Evolutionary conservation across 2,797 vertebrate genomes (phyloP), one percentile per base, ranked within the genome.

Genomic region (Brachyalestes nurse): DNA sequence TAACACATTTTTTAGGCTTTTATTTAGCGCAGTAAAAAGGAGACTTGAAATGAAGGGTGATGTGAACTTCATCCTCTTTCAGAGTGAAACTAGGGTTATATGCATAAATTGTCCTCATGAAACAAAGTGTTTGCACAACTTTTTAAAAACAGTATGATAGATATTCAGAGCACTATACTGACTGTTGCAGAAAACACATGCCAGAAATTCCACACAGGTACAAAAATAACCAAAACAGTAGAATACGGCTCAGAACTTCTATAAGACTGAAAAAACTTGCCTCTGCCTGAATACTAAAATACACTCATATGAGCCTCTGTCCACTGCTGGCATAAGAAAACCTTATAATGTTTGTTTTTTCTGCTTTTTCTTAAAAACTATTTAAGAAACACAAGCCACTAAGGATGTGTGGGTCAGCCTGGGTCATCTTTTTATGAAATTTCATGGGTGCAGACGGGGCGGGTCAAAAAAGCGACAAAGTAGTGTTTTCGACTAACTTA

Each of bases 121-220:
- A 38, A 17, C 47, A 76, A 81, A 75, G 58, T 71, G 79, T 79
- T 66, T 74, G 80, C 83, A 74, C 60, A 77, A 69, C 75, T 66
- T 51, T 60, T 49, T 19, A 21, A 69, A 71, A 64, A 72, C 51
- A 65, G 0, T 57, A 28, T 64, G 76, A 60, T 34, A 55, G 67
- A 61, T 42, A 70, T 17, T 61, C 42, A 60, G 75, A 25, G 16
- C 10, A 38, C 7, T 13, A 17, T 23, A 47, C 66, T 0, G 21
- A 49, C 19, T 69, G n/a, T 1, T 69, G 40, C 5, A 23, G 5
- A 66, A 19, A 69, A 7, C 1, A 28, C 4, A 47, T 47, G 6
- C n/a, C n/a, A 47, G 12, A 62, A 8, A 5, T n/a, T 9, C 9
- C 49, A 72, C 49, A 72, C 16, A 55, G 51, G 47, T 60, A 23